Evolutionary conservation across 2,113 vertebrate species (phyloP).

Genomic region (Baryphthengus martii): DNA sequence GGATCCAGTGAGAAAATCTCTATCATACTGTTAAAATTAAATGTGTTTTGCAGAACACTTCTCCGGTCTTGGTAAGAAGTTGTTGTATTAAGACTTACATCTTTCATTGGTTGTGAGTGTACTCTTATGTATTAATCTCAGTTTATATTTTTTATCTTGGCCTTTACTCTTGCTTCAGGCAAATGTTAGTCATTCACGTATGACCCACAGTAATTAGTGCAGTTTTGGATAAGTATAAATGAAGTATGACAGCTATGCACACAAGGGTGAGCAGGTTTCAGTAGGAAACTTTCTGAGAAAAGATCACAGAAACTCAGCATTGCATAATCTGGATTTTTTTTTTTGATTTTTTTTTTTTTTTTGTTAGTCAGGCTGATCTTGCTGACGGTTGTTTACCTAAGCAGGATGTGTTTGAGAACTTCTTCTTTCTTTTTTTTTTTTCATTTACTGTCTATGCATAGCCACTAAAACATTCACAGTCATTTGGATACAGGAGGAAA

Average conservation of each 20-base stretch:
- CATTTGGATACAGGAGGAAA: not conserved
- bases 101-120: not conserved
- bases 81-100: not conserved
- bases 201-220: constrained; percentile 65
- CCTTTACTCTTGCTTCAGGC: constrained; percentile 64
- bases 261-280: constrained; percentile 52
- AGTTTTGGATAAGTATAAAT: constrained; percentile 62
- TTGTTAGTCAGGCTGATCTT: not conserved
- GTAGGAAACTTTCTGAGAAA: constrained; percentile 40
- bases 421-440: not conserved
- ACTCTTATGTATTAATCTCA: not conserved
- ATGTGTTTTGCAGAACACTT: not conserved
- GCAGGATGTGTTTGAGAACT: not conserved
- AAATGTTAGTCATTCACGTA: constrained; percentile 60
- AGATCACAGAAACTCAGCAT: constrained; percentile 55
- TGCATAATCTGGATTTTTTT: constrained; percentile 22
- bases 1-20: not conserved
- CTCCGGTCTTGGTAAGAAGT: not conserved
- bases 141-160: constrained; percentile 17
- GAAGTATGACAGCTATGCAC: constrained; percentile 65
- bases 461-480: not conserved
- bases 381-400: not conserved
- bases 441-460: not conserved
- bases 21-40: not conserved
- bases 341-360: not conserved